Evolutionary conservation across 2,797 vertebrate genomes (phyloP).

Genomic region (Premnoplex brunnescens): DNA sequence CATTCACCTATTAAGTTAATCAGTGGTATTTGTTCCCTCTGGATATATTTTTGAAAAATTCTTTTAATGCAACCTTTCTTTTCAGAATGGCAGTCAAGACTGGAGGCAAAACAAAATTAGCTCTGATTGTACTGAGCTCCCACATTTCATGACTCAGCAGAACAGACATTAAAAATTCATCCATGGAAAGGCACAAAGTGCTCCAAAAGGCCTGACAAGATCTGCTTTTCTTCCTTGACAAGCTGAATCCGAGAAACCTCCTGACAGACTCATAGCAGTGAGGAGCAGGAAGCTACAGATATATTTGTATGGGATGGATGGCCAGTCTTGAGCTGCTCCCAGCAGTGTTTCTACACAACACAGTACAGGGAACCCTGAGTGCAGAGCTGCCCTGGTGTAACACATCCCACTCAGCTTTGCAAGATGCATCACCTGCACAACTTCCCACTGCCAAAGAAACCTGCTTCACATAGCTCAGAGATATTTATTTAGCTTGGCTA

Average conservation of each 20-base stretch:
- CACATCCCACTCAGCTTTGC: neutral
- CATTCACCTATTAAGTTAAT: slow-evolving; percentile 45
- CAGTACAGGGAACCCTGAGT: neutral
- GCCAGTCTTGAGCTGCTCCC: neutral
- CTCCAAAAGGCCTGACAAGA: neutral
- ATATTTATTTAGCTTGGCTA: neutral
- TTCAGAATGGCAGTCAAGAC: neutral
- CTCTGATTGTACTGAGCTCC: neutral
- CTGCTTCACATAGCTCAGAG: neutral
- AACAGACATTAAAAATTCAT: neutral
- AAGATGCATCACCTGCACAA: neutral
- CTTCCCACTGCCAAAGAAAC: neutral
- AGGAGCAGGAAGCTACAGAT: neutral
- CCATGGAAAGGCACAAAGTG: neutral
- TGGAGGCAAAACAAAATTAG: slow-evolving; percentile 35
- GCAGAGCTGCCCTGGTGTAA: neutral
- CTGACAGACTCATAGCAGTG: neutral
- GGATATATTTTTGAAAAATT: neutral
- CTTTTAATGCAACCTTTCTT: slow-evolving; percentile 29
- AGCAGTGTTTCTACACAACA: neutral
- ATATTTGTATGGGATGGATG: neutral
- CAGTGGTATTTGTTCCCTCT: neutral
- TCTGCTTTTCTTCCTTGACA: neutral
- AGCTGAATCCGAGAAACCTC: neutral
- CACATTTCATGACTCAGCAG: neutral